Base-by-base conservation (phyloP, 2,797 vertebrate species). In the Chelon auratus region DNA sequence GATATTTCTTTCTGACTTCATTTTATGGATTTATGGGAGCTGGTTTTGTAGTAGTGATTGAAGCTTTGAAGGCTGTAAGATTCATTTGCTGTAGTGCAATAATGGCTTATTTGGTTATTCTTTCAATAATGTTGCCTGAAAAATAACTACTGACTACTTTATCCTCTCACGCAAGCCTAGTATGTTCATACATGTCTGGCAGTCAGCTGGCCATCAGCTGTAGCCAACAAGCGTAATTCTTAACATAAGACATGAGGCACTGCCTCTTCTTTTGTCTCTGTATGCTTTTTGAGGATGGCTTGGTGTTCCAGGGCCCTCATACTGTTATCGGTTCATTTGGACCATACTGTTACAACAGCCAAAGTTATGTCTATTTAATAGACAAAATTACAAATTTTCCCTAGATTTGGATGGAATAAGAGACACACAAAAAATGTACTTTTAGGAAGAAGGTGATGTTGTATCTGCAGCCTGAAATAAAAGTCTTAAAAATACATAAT, bases 171-270 rank as follows among this genome's bases (percentile, higher is more conserved):
- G 9, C 24, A 54, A 52, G 18, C 30, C 39, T 17, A 54, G 30
- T 56, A 30, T 39, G 7, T 18, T 22, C 22, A 36, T 24, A 47
- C 30, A 18, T 7, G 1, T 66, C 26, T 53, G 60, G 45, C 14
- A n/a, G 62, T 72, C 66, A 77, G 59, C 56, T 65, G 56, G 30
- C 54, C 5, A 2, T 64, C 66, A 56, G 48, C 58, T 70, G 33
- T 11, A 62, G 51, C 45, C 51, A 50, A n/a, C 14, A 1, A 63
- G 50, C 67, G 15, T 39, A 42, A 24, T 10, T 33, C 22, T 37
- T 15, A 55, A 30, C n/a, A 58, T 14, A 59, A 37, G 14, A 54
- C 24, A n/a, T 6, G 4, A 67, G 59, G 3, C 22, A 6, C 18
- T 9, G 17, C 22, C 20, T 55, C 37, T 0, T 24, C 54, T 77